Evolutionary conservation across 2,888 invertebrate species (phyloP).

Genomic region (Parelbella ahira): DNA sequence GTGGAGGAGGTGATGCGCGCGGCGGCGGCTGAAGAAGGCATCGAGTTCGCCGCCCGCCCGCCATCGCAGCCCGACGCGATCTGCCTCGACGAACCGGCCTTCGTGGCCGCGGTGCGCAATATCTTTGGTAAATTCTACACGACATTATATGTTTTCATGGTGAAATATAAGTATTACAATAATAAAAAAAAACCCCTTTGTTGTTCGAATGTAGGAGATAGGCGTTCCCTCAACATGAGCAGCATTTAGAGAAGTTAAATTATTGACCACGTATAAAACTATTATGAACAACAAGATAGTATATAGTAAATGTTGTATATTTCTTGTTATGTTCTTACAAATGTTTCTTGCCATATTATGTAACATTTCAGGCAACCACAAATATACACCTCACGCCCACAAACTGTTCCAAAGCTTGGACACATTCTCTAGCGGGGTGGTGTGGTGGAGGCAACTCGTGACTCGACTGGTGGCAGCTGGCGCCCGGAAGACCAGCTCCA

Average conservation of each 20-base stretch:
- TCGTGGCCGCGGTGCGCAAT: constrained; percentile 51
- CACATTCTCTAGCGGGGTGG: constrained; percentile 52
- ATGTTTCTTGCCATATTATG: no score
- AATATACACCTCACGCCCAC: constrained; percentile 57
- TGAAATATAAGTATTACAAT: no score
- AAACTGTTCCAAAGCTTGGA: constrained; percentile 62
- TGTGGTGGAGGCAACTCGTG: constrained; percentile 67
- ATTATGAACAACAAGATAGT: no score
- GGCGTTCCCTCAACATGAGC: no score
- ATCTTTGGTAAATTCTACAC: constrained; percentile 58
- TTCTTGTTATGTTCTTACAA: no score
- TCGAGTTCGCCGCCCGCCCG: constrained; percentile 45
- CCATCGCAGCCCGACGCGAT: constrained; percentile 37
- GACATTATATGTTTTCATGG: no score
- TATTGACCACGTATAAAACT: no score
- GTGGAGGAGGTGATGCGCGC: constrained; percentile 62
- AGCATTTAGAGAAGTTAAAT: no score
- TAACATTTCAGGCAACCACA: constrained; percentile 51
- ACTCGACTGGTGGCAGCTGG: constrained; percentile 51
- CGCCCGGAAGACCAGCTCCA: constrained; percentile 50
- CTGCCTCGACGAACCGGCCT: constrained; percentile 53
- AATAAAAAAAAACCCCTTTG: no score
- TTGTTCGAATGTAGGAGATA: no score
- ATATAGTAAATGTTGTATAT: no score
- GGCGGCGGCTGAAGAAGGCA: constrained; percentile 67